Conservation (phyloP, 1,140 invertebrate genomes). For the Colletes gigas region DNA sequence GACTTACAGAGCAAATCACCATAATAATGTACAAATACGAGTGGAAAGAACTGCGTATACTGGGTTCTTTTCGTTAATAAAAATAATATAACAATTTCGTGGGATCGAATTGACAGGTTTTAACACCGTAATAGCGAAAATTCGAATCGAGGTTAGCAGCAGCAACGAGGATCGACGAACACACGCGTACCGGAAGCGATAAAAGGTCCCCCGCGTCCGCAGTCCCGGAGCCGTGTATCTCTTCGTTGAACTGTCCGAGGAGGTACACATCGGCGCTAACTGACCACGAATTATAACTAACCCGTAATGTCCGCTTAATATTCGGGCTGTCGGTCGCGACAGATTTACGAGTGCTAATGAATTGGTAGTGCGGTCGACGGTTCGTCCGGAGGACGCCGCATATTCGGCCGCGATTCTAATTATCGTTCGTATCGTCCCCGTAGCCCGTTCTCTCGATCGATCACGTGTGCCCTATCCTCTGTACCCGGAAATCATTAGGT, state of each 20-base stretch:
- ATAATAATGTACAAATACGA: too few relatives aligned
- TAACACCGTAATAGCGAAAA: too few relatives aligned
- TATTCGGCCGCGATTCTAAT: neutral
- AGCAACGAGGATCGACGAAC: too few relatives aligned
- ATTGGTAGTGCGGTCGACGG: constrained; percentile 68
- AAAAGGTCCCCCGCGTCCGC: neutral
- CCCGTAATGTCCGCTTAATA: constrained; percentile 78
- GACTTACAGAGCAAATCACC: too few relatives aligned
- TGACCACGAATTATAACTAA: constrained; percentile 77
- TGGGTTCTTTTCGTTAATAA: too few relatives aligned
- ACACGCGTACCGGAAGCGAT: constrained; percentile 1
- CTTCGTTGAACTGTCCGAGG: neutral
- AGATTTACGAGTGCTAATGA: constrained; percentile 81
- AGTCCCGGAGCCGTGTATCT: neutral
- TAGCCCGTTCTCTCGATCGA: neutral
- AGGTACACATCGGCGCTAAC: constrained; percentile 68
- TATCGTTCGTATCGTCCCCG: too few relatives aligned
- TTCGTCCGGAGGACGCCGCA: neutral
- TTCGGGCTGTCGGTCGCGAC: constrained; percentile 76
- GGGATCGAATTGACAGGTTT: too few relatives aligned
- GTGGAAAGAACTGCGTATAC: too few relatives aligned
- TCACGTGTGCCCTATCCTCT: neutral
- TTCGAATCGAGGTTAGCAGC: too few relatives aligned
- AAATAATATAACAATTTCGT: too few relatives aligned
- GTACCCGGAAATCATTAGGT: constrained; percentile 73